Evolutionary conservation across 2,797 vertebrate species (phyloP), one percentile per base, ranked within the genome.

Genomic region (Myiotriccus ornatus): DNA sequence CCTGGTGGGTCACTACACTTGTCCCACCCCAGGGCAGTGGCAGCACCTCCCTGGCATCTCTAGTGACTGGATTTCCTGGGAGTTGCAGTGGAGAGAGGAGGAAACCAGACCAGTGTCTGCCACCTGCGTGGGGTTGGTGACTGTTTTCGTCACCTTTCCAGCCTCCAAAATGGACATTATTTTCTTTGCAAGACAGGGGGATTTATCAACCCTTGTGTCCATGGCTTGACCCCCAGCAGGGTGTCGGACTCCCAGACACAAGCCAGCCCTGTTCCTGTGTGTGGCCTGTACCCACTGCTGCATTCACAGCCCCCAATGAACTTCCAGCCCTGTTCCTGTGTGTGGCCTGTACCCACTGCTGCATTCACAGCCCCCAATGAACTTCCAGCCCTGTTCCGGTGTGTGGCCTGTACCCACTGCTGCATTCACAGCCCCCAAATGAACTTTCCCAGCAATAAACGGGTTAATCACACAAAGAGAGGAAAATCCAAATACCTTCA

Each of bases 121-220:
- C 50, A 18, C 50, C 39, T 49, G 4, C 0, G 0, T 2, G 8
- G 49, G 4, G 3, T 15, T 55, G 34, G 27, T 35, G 32, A 39
- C 11, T 44, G 20, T 8, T 71, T 68, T 67, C 35, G 65, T 81
- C 57, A 59, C 10, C 44, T 77, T 55, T 77, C 27, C 44, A 60
- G 37, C 34, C 49, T 60, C 10, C 3, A 49, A 80, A 74, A 70
- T 7, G 53, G 4, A 27, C 2, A 7, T 43, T 17, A 2, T 8
- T 43, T 28, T 11, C 30, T 59, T 43, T 41, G 1, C 19, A 84
- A 28, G 44, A 35, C 39, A 21, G 7, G 25, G 22, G 46, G 32
- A 82, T 41, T 52, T 32, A 32, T 22, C 53, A 71, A 0, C 6
- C 7, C 14, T 47, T 37, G 32, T 12, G 2, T 15, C 44, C 35